These are phyloP conservation scores for Sebastes hopkinsi DNA, from an alignment of 2,797 vertebrate species.

Conservation along the genomic window DNA sequence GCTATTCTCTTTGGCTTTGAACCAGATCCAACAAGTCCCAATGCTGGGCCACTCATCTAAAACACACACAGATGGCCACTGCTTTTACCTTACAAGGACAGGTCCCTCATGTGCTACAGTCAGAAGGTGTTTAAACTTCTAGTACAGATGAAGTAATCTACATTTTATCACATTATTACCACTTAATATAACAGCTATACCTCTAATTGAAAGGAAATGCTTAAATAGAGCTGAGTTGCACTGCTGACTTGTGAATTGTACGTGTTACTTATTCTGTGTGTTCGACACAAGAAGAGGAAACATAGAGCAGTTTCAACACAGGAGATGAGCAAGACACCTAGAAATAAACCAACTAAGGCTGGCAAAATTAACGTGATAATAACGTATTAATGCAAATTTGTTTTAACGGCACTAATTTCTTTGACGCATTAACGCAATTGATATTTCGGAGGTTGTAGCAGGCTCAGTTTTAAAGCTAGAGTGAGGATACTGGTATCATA, in stretches of 20 bases:
- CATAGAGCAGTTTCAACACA: background rate
- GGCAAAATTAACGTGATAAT: too few species aligned
- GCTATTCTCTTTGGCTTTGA: background rate
- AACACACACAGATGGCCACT: background rate
- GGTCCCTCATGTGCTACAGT: background rate
- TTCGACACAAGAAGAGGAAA: background rate
- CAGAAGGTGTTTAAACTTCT: background rate
- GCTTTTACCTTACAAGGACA: conserved; percentile 29
- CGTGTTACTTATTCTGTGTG: background rate
- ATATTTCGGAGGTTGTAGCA: too few species aligned
- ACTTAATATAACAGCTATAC: background rate
- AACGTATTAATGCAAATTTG: too few species aligned
- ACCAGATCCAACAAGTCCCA: background rate
- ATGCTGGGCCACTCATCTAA: background rate
- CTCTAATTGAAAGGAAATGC: background rate
- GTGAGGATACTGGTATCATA: too few species aligned
- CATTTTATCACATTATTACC: background rate
- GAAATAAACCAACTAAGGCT: background rate
- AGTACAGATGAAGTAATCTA: background rate
- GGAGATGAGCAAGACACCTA: background rate
- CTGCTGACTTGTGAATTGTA: background rate
- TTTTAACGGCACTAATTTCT: too few species aligned
- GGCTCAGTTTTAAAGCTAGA: too few species aligned
- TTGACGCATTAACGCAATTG: too few species aligned
- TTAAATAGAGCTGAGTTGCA: background rate